Base-by-base conservation (phyloP, 1,140 invertebrate genomes). In the Neodiprion virginianus region DNA sequence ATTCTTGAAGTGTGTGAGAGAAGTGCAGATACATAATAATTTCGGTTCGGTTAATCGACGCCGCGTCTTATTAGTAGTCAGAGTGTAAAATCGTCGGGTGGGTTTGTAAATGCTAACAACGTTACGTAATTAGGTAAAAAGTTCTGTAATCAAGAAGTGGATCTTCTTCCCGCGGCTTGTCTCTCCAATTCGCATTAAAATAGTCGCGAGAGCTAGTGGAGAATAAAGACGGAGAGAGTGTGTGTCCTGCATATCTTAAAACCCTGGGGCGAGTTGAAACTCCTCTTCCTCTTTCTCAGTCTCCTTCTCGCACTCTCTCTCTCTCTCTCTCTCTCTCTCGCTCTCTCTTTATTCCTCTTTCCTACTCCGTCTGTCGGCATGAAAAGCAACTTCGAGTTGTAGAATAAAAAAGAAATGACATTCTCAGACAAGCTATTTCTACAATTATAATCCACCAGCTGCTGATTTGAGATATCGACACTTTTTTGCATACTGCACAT, bases 71-170 rank as follows among this genome's bases (percentile, higher is more conserved):
- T 81, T 83, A 82, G 82, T 81, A 84, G 82, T 82, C 82, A 72
- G 70, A 67, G 48, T 77, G 53, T 75, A 40, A 73, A 70, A 53
- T 77, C 77, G 47, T 75, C 72, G 78, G 67, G 81, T 79, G 80
- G 83, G 80, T 82, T 84, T 82, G 80, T 83, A 84, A 84, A 84
- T 84, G 82, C 79, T 84, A 85, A 84, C 82, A 83, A 81, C 83
- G 83, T 84, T 84, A 85, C 81, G 80, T 83, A 83, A 83, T 83
- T 83, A 83, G 82, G 82, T 82, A 84, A 84, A 85, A 85, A 85
- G 82, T 84, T 84, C 80, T 80, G 81, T 83, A 85, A 85, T 84
- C 83, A 85, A 82, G 84, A 84, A 84, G 84, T 86, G 79, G 74
- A 67, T 48, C 40, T 67, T 67, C 71, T 40, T 40, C 28, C 28